Evolutionary conservation across 2,888 invertebrate species (phyloP).

Genomic region (Heliconius cydno): DNA sequence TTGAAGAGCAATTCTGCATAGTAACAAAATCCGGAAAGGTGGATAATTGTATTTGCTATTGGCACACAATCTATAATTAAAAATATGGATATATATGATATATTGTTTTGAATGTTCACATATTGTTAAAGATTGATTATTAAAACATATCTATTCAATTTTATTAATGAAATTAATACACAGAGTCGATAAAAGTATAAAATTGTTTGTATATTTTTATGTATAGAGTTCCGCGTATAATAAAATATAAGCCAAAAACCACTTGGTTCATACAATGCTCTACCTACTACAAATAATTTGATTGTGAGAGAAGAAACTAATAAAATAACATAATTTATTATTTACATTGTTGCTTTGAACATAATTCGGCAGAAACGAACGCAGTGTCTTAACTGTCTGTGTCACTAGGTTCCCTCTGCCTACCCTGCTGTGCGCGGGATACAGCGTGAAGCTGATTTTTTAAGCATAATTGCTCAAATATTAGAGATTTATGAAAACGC

Average conservation of each 20-base stretch:
- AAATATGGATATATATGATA: neutral
- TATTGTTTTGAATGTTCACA: neutral
- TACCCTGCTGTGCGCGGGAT: no score
- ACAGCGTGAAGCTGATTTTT: no score
- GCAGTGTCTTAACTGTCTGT: no score
- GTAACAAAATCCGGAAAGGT: neutral
- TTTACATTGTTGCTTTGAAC: neutral
- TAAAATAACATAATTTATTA: neutral
- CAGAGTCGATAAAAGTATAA: no score
- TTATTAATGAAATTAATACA: no score
- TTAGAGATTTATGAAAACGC: no score
- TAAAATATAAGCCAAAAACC: neutral
- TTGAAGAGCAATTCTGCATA: slow-evolving; percentile 3
- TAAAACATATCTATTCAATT: no score
- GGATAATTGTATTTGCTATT: neutral
- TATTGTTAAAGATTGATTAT: no score
- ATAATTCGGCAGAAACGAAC: neutral
- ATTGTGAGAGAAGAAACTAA: neutral
- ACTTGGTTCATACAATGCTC: neutral
- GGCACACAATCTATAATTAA: neutral
- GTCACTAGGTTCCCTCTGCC: no score
- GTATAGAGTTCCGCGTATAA: neutral
- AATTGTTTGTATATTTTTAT: neutral
- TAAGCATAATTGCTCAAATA: no score
- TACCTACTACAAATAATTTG: neutral